Percentiles rank a stretch among this genome's conserved stretches.
These are phyloP conservation scores for Eupithecia inturbata DNA, from an alignment of 2,888 invertebrate species.

Conservation along the genomic window DNA sequence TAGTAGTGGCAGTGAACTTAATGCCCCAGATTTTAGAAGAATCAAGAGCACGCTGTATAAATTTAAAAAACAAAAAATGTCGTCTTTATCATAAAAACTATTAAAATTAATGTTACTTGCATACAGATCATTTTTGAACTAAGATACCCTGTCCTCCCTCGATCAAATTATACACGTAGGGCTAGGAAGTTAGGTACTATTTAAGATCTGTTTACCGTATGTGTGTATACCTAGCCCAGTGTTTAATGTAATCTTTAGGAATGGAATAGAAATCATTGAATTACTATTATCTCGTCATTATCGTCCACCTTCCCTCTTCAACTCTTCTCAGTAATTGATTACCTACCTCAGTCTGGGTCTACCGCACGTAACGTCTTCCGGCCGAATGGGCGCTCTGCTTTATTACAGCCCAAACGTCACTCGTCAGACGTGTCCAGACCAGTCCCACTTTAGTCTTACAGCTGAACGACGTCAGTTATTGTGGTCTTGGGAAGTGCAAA, in stretches of 20 bases:
- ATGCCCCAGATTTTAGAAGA: conserved; percentile 11
- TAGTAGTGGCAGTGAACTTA: background rate
- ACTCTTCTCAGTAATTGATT: no score
- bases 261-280: no score
- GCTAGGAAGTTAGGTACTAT: background rate
- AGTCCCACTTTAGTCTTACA: background rate
- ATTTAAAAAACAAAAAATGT: conserved; percentile 5
- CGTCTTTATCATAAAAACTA: background rate
- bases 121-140: background rate
- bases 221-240: no score
- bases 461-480: background rate
- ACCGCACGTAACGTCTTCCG: no score
- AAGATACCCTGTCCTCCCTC: background rate
- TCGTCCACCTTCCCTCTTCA: no score
- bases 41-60: conserved; percentile 17
- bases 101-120: background rate
- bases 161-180: background rate
- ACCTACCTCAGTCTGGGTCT: no score
- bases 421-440: no score
- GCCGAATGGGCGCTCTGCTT: no score
- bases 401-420: no score
- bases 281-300: no score
- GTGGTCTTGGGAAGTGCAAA: background rate
- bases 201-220: background rate
- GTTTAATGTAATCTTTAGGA: no score